Conservation (phyloP, 1,140 invertebrate genomes). For the Hermatobates lingyangjiaoensis region DNA sequence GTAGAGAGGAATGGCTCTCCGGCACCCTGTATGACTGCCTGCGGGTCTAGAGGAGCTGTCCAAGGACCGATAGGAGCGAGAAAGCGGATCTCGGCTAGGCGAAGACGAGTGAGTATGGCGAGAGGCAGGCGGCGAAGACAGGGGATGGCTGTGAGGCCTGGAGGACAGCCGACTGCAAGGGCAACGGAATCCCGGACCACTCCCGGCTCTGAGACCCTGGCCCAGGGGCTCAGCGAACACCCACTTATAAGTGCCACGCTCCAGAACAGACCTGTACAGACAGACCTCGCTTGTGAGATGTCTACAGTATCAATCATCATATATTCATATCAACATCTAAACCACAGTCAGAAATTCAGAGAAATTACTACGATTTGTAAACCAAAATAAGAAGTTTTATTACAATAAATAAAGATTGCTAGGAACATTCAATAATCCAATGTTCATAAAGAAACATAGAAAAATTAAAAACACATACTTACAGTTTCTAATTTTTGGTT, state of each 20-base stretch:
- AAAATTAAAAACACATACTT: too few relatives aligned
- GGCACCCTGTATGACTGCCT: constrained; percentile 38
- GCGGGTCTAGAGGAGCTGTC: constrained; percentile 31
- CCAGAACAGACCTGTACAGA: constrained; percentile 50
- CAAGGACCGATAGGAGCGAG: constrained; percentile 35
- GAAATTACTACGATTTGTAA: too few relatives aligned
- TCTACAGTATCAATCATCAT: too few relatives aligned
- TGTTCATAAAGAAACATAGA: too few relatives aligned
- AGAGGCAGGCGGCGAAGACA: constrained; percentile 35
- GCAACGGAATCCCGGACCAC: constrained; percentile 47
- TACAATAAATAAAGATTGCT: too few relatives aligned
- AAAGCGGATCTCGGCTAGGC: constrained; percentile 32
- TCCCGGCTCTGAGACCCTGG: constrained; percentile 52
- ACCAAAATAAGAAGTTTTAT: too few relatives aligned
- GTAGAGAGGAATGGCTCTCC: constrained; percentile 48
- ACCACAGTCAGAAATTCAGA: too few relatives aligned
- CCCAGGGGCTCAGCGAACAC: constrained; percentile 67
- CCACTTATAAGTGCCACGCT: constrained; percentile 68
- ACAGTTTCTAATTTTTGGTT: too few relatives aligned
- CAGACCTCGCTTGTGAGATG: neutral
- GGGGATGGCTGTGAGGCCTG: constrained; percentile 19
- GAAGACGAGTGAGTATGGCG: constrained; percentile 36
- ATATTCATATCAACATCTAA: too few relatives aligned
- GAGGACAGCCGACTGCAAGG: constrained; percentile 41
- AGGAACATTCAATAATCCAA: too few relatives aligned